Conservation (phyloP, 2,797 vertebrate genomes). For the Pseudomugil tenellus region DNA sequence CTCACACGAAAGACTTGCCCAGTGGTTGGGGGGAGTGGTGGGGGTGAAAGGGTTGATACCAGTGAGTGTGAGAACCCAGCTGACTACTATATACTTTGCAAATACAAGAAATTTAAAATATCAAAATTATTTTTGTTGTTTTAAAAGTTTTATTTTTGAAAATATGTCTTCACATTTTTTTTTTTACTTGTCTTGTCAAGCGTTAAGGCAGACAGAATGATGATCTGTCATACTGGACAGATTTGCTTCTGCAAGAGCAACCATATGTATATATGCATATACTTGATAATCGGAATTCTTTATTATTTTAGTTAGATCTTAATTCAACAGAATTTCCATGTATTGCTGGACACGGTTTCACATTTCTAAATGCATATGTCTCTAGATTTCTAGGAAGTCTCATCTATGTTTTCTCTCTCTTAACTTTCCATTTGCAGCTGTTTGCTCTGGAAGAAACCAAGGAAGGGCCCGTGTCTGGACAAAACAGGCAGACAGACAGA, state of each 20-base stretch:
- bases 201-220: too few species aligned
- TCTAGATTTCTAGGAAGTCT: slow-evolving; percentile 43
- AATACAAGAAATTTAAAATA: slow-evolving; percentile 22
- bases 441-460: slow-evolving; percentile 64
- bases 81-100: slow-evolving; percentile 1
- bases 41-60: slow-evolving; percentile 19
- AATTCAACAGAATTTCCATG: too few species aligned
- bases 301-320: too few species aligned
- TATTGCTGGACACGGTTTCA: too few species aligned
- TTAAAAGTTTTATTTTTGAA: too few species aligned
- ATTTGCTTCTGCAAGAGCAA: too few species aligned
- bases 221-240: too few species aligned
- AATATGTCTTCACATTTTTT: too few species aligned
- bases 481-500: slow-evolving; percentile 56
- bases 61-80: slow-evolving; percentile 33
- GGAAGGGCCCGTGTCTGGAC: slow-evolving; percentile 58
- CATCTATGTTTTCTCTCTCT: slow-evolving; percentile 13
- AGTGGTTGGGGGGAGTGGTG: not conserved
- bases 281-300: too few species aligned
- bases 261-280: too few species aligned
- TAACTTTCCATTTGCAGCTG: slow-evolving; percentile 42
- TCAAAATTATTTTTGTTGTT: slow-evolving; percentile 30
- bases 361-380: slow-evolving; percentile 45
- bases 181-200: too few species aligned
- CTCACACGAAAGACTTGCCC: slow-evolving; percentile 69